Base-by-base conservation (phyloP, 2,113 vertebrate genomes). In the Lampris megalopsis region DNA sequence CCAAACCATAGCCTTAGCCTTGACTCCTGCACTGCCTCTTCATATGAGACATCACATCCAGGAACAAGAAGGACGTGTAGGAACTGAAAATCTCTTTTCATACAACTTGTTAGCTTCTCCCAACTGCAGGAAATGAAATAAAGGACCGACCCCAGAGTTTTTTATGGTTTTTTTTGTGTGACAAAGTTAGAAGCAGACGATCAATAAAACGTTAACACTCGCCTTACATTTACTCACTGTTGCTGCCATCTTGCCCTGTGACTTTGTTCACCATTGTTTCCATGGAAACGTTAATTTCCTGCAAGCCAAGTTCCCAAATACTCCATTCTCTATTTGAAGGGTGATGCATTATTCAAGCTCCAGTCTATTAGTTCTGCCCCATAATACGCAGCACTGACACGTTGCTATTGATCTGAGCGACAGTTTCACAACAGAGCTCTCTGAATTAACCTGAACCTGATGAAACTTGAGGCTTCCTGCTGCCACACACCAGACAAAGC, bases 161-260 rank as follows among this genome's bases (percentile, higher is more conserved):
- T 58, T 9, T 47, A 24, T 24, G 24, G 24, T 0, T 24, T 24
- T 24, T 24, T 24, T 24, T 24, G 24, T 24, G 72, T 10, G 38
- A 60, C 68, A 52, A 69, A 76, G 84, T 84, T 47, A 79, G 75
- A 66, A 72, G 68, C 59, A 62, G 42, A 60, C 50, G 8, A 84
- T 84, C 71, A 84, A 84, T 86, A 82, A 77, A 84, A 78, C 65
- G 81, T 82, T 24, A 24, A 24, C 52, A 60, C 61, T 75, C 54
- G 48, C 1, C 13, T 83, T 62, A 61, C 53, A 59, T 50, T 45
- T 43, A 53, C 64, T 83, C 75, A 40, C 48, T 38, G 38, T 63
- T 0, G 47, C 73, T 61, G 42, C 70, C 60, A 11, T 64, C 62
- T 7, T 67, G 35, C 47, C 57, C 63, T 54, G 56, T 41, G 72